Base-by-base conservation (phyloP, 2,888 invertebrate species). In the Trichopria drosophilae region DNA sequence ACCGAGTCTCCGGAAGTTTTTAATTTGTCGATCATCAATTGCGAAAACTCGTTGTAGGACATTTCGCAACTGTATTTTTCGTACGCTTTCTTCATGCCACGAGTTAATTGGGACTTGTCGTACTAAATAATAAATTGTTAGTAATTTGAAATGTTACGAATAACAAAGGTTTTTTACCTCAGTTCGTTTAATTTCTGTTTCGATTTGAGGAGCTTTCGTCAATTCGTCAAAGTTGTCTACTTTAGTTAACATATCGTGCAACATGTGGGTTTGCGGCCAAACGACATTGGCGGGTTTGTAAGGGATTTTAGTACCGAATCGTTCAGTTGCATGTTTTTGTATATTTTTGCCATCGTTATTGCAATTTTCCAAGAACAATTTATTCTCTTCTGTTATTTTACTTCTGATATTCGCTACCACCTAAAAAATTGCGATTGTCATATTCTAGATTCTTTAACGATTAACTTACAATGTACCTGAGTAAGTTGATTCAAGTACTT, bases 11-110 rank as follows among this genome's bases (percentile, higher is more conserved):
- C 68, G 9, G 68, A 65, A 55, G 66, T 70, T 57, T 82, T 83
- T 0, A 91, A 73, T 53, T 84, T 78, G 1, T 79, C 78, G 16
- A 83, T 76, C 16, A 87, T 77, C 2, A 81, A 80, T 51, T 81
- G 79, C 4, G 80, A 72, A 34, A 87, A 82, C 58, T 86, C 82
- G 0, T 81, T 79, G 54, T 79, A 80, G 0, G 81, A 76, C 63
- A 84, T 79, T 6, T 77, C 80, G 3, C 63, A 50, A 6, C 65
- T 60, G 12, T 76, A 76, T 9, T 75, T 72, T 29, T 73, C 71
- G 58, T 80, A 81, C 42, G 80, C 78, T 26, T 76, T 76, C 60
- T 78, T 79, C 1, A 86, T 76, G 66, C 79, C 79, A 6, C 73
- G 77, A 60, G 79, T 78, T 23, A 85, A 69, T 80, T 81, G 82